Conservation (phyloP, 2,888 invertebrate species). For the Nomada ruficornis region DNA sequence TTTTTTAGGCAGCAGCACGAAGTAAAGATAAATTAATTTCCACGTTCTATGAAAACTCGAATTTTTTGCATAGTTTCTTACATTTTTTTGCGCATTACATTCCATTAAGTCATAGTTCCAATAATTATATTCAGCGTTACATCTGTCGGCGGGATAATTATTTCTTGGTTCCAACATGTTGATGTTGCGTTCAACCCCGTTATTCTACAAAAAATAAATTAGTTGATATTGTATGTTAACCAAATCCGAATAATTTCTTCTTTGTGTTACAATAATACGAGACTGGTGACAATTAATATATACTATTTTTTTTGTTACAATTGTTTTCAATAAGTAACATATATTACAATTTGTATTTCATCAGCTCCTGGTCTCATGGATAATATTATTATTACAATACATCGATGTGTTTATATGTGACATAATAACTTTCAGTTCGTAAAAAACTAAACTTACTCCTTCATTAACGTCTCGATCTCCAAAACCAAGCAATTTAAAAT, state of each 20-base stretch:
- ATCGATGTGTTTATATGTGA: background rate
- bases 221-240: background rate
- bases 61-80: constrained; percentile 41
- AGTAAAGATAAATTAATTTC: background rate
- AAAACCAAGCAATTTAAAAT: constrained; percentile 21
- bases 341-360: constrained; percentile 3
- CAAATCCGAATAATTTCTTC: background rate
- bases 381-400: background rate
- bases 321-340: background rate
- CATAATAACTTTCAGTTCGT: background rate
- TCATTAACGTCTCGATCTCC: background rate
- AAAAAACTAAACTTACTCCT: background rate
- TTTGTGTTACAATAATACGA: background rate
- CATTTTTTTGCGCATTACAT: constrained; percentile 58
- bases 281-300: background rate
- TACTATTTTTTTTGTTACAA: background rate
- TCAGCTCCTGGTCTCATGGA: background rate
- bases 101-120: constrained; percentile 80
- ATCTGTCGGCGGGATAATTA: constrained; percentile 75
- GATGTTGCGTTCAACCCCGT: constrained; percentile 76
- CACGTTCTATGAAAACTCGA: background rate
- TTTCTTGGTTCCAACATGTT: constrained; percentile 80
- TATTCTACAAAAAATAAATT: constrained; percentile 54
- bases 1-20: background rate
- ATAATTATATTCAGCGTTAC: constrained; percentile 78